These are phyloP conservation scores for Xenus cinereus DNA, from an alignment of 2,113 vertebrate species.

Conservation along the genomic window DNA sequence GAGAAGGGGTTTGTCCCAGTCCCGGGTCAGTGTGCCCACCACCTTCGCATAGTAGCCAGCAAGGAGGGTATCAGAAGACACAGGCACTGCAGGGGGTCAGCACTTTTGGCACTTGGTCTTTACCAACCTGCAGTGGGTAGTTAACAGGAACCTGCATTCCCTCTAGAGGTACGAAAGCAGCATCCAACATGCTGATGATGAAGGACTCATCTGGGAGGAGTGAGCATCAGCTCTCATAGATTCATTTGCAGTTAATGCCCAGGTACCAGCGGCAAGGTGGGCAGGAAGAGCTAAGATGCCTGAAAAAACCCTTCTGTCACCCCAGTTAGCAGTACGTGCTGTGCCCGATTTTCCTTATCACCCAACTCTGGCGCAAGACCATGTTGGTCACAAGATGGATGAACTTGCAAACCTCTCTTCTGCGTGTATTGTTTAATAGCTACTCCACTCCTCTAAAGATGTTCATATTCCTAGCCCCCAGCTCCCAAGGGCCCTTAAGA, in stretches of 20 bases:
- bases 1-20: not conserved
- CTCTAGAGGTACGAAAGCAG: not conserved
- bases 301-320: not conserved
- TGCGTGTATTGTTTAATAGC: not conserved
- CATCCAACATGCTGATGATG: rapidly evolving
- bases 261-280: not conserved
- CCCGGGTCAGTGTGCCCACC: not conserved
- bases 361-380: not conserved
- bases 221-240: not conserved
- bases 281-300: not conserved
- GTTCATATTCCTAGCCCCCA: not conserved
- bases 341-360: not conserved
- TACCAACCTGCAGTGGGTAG: rapidly evolving
- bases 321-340: not conserved
- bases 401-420: rapidly evolving
- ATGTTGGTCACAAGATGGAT: rapidly evolving
- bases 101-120: not conserved
- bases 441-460: not conserved
- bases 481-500: not conserved
- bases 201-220: not conserved
- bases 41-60: not conserved
- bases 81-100: not conserved
- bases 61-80: not conserved
- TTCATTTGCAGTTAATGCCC: not conserved
- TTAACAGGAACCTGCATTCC: not conserved